Conservation (phyloP, 2,888 invertebrate species). For the Acrobasis suavella region DNA sequence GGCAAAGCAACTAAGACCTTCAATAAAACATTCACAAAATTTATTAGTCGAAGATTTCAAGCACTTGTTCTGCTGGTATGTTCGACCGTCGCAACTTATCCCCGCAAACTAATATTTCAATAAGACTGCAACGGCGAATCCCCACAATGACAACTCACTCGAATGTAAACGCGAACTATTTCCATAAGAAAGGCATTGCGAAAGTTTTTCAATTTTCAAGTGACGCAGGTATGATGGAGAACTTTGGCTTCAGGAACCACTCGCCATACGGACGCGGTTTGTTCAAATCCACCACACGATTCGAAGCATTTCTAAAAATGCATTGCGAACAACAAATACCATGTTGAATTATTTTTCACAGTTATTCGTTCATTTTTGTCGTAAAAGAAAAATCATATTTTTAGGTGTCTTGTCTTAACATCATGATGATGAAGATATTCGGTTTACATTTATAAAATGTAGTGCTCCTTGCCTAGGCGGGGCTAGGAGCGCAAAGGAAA, state of each 20-base stretch:
- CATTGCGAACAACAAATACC: slow-evolving; percentile 6
- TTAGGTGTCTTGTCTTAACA: no score
- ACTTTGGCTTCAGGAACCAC: slow-evolving; percentile 68
- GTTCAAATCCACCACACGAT: slow-evolving; percentile 27
- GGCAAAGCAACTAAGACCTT: no score
- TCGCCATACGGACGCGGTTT: slow-evolving; percentile 38
- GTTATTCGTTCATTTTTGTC: not conserved
- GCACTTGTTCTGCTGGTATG: slow-evolving; percentile 9
- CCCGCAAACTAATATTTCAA: slow-evolving; percentile 56
- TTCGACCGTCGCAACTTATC: slow-evolving; percentile 17
- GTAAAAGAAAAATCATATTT: no score
- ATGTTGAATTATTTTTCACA: not conserved
- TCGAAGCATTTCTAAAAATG: slow-evolving; percentile 12
- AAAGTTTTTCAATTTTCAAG: slow-evolving; percentile 82
- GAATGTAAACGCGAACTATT: slow-evolving; percentile 79
- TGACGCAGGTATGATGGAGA: slow-evolving; percentile 80
- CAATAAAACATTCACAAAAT: not conserved
- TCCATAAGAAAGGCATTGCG: slow-evolving; percentile 79
- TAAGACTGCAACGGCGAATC: slow-evolving; percentile 66
- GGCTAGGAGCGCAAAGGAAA: no score
- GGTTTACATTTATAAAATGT: no score
- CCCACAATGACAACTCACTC: slow-evolving; percentile 79
- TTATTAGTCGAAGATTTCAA: not conserved
- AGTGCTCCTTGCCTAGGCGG: no score
- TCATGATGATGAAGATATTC: no score